A percentile compares a stretch with the other conserved stretches of the same genome.
phyloP scores from a whole-genome alignment of 2,797 vertebrate species.

The Anguilla obscura region DNA sequence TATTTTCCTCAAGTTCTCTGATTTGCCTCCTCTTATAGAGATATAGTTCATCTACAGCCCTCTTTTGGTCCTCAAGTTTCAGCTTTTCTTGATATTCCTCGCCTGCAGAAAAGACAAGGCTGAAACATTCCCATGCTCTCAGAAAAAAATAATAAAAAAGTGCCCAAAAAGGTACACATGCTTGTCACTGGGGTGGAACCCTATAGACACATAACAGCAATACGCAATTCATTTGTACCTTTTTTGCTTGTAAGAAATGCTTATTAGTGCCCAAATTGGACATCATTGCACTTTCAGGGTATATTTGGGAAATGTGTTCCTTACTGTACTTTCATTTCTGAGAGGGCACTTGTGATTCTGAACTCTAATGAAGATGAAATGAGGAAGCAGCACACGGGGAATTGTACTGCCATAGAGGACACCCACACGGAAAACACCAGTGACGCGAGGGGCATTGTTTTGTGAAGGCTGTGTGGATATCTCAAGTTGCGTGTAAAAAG shows the following conservation, averaged over 20 bases:
- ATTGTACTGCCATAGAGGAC: background rate
- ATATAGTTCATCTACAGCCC: conserved; percentile 71
- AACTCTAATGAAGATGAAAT: too few relatives aligned
- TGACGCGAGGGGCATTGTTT: too few relatives aligned
- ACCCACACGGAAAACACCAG: background rate
- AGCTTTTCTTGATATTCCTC: conserved; percentile 79
- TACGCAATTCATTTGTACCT: background rate
- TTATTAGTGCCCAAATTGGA: too few relatives aligned
- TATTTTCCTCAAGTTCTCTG: conserved; percentile 79
- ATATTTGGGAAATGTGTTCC: too few relatives aligned
- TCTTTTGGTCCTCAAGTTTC: conserved; percentile 81
- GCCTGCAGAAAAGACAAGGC: conserved; percentile 62
- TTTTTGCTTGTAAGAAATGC: too few relatives aligned
- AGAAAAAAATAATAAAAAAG: background rate
- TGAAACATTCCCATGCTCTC: background rate
- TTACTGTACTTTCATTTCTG: too few relatives aligned
- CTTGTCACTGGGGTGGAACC: too few relatives aligned
- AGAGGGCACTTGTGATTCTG: too few relatives aligned
- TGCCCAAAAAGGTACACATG: too few relatives aligned
- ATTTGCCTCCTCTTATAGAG: conserved; percentile 75
- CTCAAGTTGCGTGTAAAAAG: background rate
- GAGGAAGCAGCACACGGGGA: too few relatives aligned
- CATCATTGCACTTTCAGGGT: too few relatives aligned
- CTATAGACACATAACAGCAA: background rate
- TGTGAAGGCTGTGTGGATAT: background rate